Conservation (phyloP, 2,888 invertebrate genomes). For the Tanytarsus gracilentus region DNA sequence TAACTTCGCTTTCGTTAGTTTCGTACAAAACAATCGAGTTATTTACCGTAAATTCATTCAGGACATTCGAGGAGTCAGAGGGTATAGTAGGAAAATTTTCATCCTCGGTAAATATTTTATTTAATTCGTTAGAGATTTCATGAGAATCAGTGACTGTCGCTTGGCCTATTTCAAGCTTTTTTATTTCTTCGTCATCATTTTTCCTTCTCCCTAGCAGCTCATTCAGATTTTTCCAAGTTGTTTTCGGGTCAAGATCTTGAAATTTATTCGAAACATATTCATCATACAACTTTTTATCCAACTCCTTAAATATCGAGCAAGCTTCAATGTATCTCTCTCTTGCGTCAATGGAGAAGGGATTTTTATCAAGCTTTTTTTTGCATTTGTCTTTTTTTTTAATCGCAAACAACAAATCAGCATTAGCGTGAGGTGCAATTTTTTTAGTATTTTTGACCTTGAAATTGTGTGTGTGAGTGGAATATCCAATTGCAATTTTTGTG, state of each 20-base stretch:
- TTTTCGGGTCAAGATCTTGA: not conserved
- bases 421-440: not conserved
- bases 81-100: not conserved
- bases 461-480: not conserved
- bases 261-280: not conserved
- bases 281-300: not conserved
- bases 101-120: not conserved
- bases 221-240: not conserved
- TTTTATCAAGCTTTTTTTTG: not conserved
- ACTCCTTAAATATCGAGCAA: not conserved
- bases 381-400: not conserved
- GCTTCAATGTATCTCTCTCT: not conserved
- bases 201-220: not conserved
- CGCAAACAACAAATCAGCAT: not conserved
- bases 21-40: not conserved
- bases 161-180: not conserved
- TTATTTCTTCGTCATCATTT: not conserved
- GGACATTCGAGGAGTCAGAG: too few species aligned
- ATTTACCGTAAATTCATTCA: too few species aligned
- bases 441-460: not conserved
- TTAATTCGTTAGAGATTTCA: not conserved
- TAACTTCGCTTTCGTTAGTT: not conserved
- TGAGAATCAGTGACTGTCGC: not conserved
- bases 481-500: not conserved
- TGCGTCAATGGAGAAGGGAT: not conserved